These are phyloP conservation scores for Cyclophora punctaria DNA, from an alignment of 2,888 invertebrate genomes.

Conservation along the genomic window DNA sequence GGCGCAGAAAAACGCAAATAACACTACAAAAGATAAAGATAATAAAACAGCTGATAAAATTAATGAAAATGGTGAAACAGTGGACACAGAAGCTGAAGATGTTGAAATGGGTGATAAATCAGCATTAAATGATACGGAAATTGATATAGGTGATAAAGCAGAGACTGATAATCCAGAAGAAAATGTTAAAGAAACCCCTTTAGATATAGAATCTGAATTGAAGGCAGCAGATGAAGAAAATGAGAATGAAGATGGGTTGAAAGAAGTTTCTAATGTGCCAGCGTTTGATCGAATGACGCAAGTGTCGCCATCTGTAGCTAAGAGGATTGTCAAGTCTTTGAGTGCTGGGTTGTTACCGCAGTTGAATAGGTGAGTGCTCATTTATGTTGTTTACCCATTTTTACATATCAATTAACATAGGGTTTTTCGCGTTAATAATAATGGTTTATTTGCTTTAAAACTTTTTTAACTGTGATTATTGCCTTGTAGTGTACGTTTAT, in stretches of 20 bases:
- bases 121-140: constrained; percentile 13
- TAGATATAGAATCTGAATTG: constrained; percentile 46
- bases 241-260: constrained; percentile 40
- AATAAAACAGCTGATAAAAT: constrained; percentile 16
- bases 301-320: constrained; percentile 82
- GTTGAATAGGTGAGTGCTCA: constrained; percentile 76
- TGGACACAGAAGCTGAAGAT: constrained; percentile 14
- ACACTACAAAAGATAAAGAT: too few relatives aligned
- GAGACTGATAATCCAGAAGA: constrained; percentile 38
- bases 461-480: too few relatives aligned
- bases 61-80: constrained; percentile 15
- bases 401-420: too few relatives aligned
- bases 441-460: too few relatives aligned
- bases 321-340: constrained; percentile 82
- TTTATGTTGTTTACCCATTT: too few relatives aligned
- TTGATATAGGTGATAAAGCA: background rate
- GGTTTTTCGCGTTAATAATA: too few relatives aligned
- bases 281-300: constrained; percentile 65
- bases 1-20: too few relatives aligned
- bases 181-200: constrained; percentile 9
- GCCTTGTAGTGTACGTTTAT: too few relatives aligned
- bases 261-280: constrained; percentile 42
- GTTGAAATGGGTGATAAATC: constrained; percentile 29
- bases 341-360: constrained; percentile 85
- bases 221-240: constrained; percentile 53